Evolutionary conservation across 2,113 vertebrate species (phyloP), one percentile per base, ranked within the genome.

Genomic region (Cranoglanis bouderius): DNA sequence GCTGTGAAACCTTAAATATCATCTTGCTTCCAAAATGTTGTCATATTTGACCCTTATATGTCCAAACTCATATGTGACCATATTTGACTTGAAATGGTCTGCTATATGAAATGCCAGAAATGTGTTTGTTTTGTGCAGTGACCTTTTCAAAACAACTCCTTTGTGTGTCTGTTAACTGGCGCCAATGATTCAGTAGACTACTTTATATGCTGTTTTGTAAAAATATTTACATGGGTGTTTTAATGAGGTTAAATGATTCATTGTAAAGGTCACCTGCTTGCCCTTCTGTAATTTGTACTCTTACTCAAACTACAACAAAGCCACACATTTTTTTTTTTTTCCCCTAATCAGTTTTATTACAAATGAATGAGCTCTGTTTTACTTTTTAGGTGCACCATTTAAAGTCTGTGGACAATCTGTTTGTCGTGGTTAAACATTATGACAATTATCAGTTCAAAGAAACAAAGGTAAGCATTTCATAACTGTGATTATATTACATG

Each of bases 391-490:
- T 98, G 87, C 98, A 99, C 92, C 96, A 93, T 6, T 94, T 99
- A 40, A 95, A 96, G 91, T 99, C 98, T 38, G 97, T 99, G 90
- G 98, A 99, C 93, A 99, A 99, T 87, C 93, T 99, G 53, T 99
- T 99, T 94, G 98, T 99, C 40, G 97, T 99, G 5, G 96, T 99
- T 84, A 92, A 97, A 80, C 96, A 98, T 82, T 97, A 97, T 93
- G 95, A 95, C 82, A 95, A 97, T 88, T 99, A 97, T 65, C 95
- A 94, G 0, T 99, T 99, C 89, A 97, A 97, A 94, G 96, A 96
- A 81, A 96, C 92, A 75, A 99, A 99, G 97, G 98, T 99, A 93
- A 94, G 92, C 26, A 0, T 61, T 14, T 1, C 0, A n/a, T 0
- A 14, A 19, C 12, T 43, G 18, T 74, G 35, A 74, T 77, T 26